Conservation (phyloP, 2,888 invertebrate genomes). For the Tetranychus piercei region DNA sequence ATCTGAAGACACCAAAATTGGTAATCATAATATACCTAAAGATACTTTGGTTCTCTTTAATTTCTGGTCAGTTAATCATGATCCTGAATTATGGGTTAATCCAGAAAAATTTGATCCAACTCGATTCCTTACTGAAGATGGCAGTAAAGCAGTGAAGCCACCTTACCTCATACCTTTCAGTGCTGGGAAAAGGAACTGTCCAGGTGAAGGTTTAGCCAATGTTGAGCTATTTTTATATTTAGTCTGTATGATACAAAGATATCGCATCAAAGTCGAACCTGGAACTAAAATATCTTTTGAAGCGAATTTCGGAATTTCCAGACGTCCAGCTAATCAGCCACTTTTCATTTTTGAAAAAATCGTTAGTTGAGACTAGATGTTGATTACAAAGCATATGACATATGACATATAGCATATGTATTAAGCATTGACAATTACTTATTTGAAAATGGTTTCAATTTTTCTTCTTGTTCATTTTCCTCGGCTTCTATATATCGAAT, state of each 20-base stretch:
- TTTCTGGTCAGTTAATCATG: background rate
- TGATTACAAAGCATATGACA: too few species aligned
- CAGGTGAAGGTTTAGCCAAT: background rate
- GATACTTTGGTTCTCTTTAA: background rate
- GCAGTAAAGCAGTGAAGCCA: background rate
- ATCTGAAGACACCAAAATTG: background rate
- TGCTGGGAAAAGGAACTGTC: background rate
- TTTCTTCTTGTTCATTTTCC: too few species aligned
- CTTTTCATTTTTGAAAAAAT: background rate
- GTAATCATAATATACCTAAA: background rate
- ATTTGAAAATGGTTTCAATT: too few species aligned
- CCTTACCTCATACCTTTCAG: background rate
- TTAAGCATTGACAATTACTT: too few species aligned
- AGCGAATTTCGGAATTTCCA: background rate
- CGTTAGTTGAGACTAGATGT: too few species aligned
- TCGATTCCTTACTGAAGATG: background rate
- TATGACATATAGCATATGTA: too few species aligned
- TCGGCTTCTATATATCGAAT: too few species aligned
- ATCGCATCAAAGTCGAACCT: background rate
- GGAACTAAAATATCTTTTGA: background rate
- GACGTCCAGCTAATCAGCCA: background rate
- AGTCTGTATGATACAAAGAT: background rate
- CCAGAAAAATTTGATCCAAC: background rate
- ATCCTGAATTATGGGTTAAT: background rate
- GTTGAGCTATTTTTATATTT: background rate